Evolutionary conservation across 2,113 vertebrate genomes (phyloP).

Genomic region (Salminus brasiliensis): DNA sequence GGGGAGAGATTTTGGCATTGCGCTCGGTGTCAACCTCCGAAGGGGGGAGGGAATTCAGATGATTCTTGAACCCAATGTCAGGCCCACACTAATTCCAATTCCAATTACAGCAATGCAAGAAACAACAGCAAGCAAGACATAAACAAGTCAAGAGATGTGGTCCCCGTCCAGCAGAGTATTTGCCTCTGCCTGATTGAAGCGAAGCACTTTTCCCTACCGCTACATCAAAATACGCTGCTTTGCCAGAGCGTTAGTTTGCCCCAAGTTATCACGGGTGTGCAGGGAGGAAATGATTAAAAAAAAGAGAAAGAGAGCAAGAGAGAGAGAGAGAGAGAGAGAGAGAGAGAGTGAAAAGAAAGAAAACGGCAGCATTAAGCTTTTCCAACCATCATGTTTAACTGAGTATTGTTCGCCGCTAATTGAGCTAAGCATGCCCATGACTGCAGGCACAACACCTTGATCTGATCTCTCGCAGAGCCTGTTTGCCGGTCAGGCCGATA

Average conservation of each 20-base stretch:
- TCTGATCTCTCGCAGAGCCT: constrained; percentile 40
- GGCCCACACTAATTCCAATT: constrained; percentile 24
- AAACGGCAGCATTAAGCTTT: constrained; percentile 29
- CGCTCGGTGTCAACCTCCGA: constrained; percentile 22
- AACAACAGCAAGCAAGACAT: constrained; percentile 20
- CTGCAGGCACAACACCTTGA: constrained; percentile 50
- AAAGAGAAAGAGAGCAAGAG: constrained; percentile 20
- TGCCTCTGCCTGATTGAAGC: background rate
- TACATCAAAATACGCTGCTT: constrained; percentile 24
- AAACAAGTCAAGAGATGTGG: constrained; percentile 16
- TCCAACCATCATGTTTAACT: constrained; percentile 39
- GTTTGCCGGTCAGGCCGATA: constrained; percentile 22
- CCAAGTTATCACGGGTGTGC: constrained; percentile 13
- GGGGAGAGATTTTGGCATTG: constrained; percentile 35
- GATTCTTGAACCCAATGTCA: constrained; percentile 13
- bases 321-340: too few relatives aligned
- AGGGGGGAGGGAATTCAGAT: constrained; percentile 25
- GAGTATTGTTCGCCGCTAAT: constrained; percentile 39
- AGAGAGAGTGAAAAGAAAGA: too few relatives aligned
- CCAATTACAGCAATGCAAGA: constrained; percentile 26
- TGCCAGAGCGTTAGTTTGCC: constrained; percentile 29
- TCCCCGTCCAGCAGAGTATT: background rate
- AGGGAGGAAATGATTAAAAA: constrained; percentile 37
- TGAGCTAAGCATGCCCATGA: constrained; percentile 12
- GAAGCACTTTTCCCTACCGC: constrained; percentile 7